A percentile compares a stretch with the other conserved stretches of the same genome.
phyloP scores from a whole-genome alignment of 2,797 vertebrate genomes.

The Hyperoplus lanceolatus region DNA sequence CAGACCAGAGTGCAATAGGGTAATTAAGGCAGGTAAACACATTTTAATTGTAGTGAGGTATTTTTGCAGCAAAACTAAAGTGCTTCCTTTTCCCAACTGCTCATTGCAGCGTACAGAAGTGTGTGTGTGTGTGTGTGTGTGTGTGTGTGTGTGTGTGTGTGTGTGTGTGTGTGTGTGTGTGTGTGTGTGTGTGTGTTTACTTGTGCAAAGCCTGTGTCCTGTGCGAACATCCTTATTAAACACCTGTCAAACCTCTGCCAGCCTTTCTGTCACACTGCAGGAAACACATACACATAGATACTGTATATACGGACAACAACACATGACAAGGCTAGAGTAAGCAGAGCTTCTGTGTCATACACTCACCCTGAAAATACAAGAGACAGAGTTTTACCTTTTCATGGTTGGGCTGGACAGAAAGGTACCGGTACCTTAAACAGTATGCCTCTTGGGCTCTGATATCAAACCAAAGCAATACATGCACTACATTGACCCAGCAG shows the following conservation, averaged over 20 bases:
- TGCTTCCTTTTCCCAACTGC: conserved; percentile 32
- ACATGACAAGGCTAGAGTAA: conserved; percentile 30
- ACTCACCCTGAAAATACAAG: conserved; percentile 11
- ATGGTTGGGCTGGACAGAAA: neutral
- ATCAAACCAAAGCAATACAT: neutral
- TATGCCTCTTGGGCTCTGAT: neutral
- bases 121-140: conserved; percentile 19
- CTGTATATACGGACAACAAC: conserved; percentile 10
- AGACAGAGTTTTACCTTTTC: conserved; percentile 4
- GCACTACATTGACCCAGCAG: no score
- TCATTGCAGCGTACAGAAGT: neutral
- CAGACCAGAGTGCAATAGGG: conserved; percentile 47
- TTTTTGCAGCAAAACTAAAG: conserved; percentile 52
- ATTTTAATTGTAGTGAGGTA: conserved; percentile 57
- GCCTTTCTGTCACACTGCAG: conserved; percentile 74
- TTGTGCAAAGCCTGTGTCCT: conserved; percentile 73
- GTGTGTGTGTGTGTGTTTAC: conserved; percentile 24
- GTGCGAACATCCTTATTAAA: conserved; percentile 81
- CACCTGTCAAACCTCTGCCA: conserved; percentile 80
- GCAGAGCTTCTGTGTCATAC: conserved; percentile 25
- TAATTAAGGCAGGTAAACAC: conserved; percentile 59
- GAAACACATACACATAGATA: conserved; percentile 46
- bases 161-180: neutral
- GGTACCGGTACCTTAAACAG: neutral
- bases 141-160: neutral